A percentile compares a stretch with the other conserved stretches of the same genome.
Conservation (phyloP, 2,113 vertebrate species). For the Leptosomus discolor region DNA sequence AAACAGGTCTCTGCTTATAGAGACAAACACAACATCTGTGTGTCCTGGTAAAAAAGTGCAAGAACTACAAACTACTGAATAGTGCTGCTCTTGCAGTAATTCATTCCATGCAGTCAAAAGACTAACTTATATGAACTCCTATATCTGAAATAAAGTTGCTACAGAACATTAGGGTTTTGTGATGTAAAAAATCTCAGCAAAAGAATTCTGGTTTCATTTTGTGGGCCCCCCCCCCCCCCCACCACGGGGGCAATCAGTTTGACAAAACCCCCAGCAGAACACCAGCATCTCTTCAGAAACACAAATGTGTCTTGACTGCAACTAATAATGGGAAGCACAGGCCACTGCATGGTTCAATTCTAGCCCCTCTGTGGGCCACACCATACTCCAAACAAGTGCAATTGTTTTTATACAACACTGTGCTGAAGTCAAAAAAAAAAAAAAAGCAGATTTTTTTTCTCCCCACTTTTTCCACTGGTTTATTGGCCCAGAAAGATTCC, state of each 20-base stretch:
- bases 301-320: background rate
- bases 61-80: background rate
- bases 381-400: background rate
- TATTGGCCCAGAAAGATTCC: background rate
- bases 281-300: background rate
- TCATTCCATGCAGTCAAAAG: background rate
- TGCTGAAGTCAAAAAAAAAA: background rate
- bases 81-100: background rate
- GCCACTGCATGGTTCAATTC: background rate
- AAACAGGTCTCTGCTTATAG: background rate
- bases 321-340: background rate
- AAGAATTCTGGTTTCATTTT: background rate
- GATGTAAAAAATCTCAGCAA: background rate
- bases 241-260: background rate
- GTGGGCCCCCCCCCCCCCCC: background rate
- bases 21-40: background rate
- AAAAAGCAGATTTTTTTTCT: accelerated
- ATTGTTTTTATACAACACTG: background rate
- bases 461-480: background rate
- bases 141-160: background rate
- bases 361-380: background rate
- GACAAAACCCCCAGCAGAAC: background rate
- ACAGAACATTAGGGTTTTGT: background rate
- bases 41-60: background rate
- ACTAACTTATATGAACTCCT: background rate